Evolutionary conservation across 2,888 invertebrate genomes (phyloP), one percentile per base, ranked within the genome.

Genomic region (Auanema freiburgensis): DNA sequence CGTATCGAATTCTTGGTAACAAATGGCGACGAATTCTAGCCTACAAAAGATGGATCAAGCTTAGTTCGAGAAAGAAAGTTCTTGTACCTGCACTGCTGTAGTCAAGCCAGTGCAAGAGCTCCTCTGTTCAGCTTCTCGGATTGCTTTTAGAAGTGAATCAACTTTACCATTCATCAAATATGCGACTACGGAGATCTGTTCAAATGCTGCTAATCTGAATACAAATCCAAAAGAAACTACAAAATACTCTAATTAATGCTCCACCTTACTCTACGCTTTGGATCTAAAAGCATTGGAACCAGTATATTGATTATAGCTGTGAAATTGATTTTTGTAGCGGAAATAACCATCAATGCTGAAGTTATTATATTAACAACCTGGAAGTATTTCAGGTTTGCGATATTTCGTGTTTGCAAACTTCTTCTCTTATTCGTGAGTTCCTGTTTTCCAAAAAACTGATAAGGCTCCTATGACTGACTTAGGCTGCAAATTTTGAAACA

Each of bases 111-210:
- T 85, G 4, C 83, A 85, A 41, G 83, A 84, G 18, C 76, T 79
- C 52, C 79, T 81, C 8, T 83, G 74, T 72, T 87, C 87, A 4
- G 85, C 82, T 44, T 84, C 81, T 69, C 86, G 84, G 3, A 87
- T 85, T 46, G 85, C 85, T 53, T 86, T 81, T 53, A 87, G 83
- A 71, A 92, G 84, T 79, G 89, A 85, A 0, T 89, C 88, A 0
- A 85, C 77, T 65, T 85, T 83, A 23, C 87, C 86, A 33, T 89
- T 88, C 72, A 89, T 86, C 60, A 90, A 88, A 84, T 91, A 91
- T 2, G 90, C 90, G 49, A 92, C 84, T 24, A 90, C 89, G 0
- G 92, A 90, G 53, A 92, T 85, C 41, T 90, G 89, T 84, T 92
- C 92, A 59, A 92, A 88, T 61, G 88, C 90, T 68, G 88, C 92